phyloP scores from a whole-genome alignment of 2,888 invertebrate genomes.

The Zhengitettix transpicula region DNA sequence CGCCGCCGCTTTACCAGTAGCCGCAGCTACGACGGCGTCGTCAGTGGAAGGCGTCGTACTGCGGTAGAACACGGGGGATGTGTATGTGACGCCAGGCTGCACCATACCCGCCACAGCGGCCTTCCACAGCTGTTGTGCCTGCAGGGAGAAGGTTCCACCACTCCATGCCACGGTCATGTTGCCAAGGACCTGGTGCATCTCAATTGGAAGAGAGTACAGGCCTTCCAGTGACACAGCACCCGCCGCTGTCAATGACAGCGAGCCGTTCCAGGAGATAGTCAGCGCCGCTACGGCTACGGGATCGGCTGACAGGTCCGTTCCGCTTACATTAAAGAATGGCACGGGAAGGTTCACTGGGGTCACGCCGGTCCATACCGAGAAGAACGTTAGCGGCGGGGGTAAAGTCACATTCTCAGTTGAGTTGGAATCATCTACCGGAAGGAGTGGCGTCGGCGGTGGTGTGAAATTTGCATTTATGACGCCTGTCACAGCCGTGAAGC shows the following conservation, averaged over 20 bases:
- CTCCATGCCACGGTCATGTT: not conserved
- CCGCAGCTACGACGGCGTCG: not conserved
- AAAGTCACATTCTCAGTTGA: not conserved
- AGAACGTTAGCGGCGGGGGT: not conserved
- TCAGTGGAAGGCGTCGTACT: not conserved
- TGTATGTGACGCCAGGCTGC: slow-evolving; percentile 13
- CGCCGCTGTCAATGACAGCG: not conserved
- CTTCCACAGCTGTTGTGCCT: slow-evolving; percentile 10
- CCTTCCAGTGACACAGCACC: not conserved
- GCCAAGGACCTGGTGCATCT: not conserved
- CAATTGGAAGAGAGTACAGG: not conserved
- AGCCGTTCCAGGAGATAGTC: not conserved
- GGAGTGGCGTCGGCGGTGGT: not conserved
- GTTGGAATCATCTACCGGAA: not conserved
- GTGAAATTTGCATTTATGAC: not conserved
- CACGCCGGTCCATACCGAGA: not conserved
- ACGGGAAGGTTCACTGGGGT: not conserved
- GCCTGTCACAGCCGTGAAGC: not conserved
- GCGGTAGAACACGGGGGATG: not conserved
- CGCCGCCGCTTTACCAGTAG: not conserved
- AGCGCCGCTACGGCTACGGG: not conserved
- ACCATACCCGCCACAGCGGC: slow-evolving; percentile 10
- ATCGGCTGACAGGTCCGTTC: not conserved
- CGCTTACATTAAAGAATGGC: not conserved
- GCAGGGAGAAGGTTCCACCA: slow-evolving; percentile 2